Base-by-base conservation (phyloP, 2,888 invertebrate species). In the Mechanitis messenoides region DNA sequence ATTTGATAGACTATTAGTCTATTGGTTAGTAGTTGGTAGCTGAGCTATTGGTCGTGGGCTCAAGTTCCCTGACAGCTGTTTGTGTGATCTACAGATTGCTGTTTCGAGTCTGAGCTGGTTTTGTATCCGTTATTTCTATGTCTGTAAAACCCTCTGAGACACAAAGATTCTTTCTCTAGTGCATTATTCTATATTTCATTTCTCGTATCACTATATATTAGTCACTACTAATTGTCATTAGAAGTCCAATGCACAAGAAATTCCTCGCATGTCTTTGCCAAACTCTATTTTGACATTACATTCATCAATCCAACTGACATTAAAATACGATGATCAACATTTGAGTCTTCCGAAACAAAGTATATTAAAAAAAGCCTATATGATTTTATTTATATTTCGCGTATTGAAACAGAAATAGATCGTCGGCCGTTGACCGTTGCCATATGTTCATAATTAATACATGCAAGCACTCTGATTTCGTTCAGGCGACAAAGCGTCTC, bases 391-490 rank as follows among this genome's bases (percentile, higher is more conserved):
- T 68, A 68, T 66, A 66, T 65, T 68, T 65, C 64, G 61, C 62
- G 62, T 69, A 65, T 65, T 71, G 65, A 63, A 64, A 72, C 79
- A 66, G 68, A 82, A 83, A 83, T 84, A 84, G 80, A 75, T 57
- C 71, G 68, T 66, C 74, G 81, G 74, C 58, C 80, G 69, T 66
- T 72, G 80, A 83, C 78, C 84, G 64, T 66, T 71, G 69, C 75
- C 71, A 75, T 69, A 72, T 70, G 74, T 68, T 70, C 71, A 70
- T 76, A 80, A 81, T 83, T 83, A 83, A 75, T 74, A 75, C 65
- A 61, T 60, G 58, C 47, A 60, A 62, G 54, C 56, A 62, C 67
- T 60, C 65, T 47, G 66, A 66, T 69, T 71, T 64, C 42, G 59
- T 54, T 62, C 53, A 55, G 64, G 69, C 63, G 66, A 64, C 61